phyloP scores from a whole-genome alignment of 2,113 vertebrate species.

The Ifrita kowaldi region DNA sequence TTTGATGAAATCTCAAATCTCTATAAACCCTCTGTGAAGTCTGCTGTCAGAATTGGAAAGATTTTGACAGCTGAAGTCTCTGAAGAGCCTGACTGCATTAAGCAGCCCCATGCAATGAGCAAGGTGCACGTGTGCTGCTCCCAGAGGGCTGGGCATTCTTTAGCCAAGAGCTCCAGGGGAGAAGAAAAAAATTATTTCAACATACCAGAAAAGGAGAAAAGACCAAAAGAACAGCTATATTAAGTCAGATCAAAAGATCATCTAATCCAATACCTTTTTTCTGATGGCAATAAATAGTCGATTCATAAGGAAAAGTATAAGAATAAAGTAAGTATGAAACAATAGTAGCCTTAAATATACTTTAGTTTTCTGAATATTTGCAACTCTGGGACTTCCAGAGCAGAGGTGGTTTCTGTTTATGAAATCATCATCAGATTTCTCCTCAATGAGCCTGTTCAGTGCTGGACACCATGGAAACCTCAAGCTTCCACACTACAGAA shows the following conservation, averaged over 20 bases:
- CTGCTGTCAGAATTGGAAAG: neutral
- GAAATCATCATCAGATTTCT: neutral
- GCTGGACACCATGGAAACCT: neutral
- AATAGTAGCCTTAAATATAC: neutral
- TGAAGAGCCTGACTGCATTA: constrained; percentile 18
- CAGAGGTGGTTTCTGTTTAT: neutral
- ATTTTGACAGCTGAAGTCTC: constrained; percentile 48
- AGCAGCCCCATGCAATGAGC: neutral
- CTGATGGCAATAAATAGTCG: neutral
- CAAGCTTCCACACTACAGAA: neutral
- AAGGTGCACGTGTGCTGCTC: neutral
- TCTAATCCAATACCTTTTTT: neutral
- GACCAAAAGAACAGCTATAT: neutral
- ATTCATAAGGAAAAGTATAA: neutral
- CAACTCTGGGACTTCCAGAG: neutral
- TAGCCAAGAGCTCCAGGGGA: neutral
- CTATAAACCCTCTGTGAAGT: neutral
- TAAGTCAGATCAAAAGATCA: neutral
- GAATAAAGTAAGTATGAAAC: neutral
- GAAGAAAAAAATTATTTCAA: neutral
- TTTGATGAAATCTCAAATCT: constrained; percentile 17
- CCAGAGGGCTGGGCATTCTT: neutral
- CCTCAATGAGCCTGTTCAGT: neutral
- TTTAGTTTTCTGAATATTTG: neutral
- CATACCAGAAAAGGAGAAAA: neutral